Evolutionary conservation across 2,797 vertebrate species (phyloP).

Genomic region (Semaprochilodus insignis): DNA sequence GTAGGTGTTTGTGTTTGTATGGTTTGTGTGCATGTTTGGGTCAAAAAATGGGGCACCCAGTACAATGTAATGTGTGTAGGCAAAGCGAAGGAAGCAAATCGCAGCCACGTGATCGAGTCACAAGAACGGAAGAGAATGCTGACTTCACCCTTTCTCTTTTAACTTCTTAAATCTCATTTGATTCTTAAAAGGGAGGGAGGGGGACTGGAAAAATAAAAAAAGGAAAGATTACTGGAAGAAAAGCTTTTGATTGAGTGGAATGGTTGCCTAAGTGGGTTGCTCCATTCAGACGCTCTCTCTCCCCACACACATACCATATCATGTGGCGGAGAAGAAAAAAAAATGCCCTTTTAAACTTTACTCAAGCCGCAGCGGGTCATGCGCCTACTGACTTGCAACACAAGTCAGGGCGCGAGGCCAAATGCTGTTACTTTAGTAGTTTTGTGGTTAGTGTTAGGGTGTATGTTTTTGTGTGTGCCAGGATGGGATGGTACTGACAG

Average conservation of each 20-base stretch:
- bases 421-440: slow-evolving; percentile 10
- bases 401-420: slow-evolving; percentile 31
- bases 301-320: slow-evolving; percentile 65
- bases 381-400: slow-evolving; percentile 46
- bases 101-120: slow-evolving; percentile 75
- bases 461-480: not conserved
- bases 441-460: slow-evolving; percentile 31
- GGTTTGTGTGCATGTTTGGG: slow-evolving; percentile 56
- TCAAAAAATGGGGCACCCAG: slow-evolving; percentile 58
- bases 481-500: not conserved
- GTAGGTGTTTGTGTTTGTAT: slow-evolving; percentile 53
- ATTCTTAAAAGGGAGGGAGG: slow-evolving; percentile 70
- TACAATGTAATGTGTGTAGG: slow-evolving; percentile 71
- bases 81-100: slow-evolving; percentile 71
- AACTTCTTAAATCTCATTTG: slow-evolving; percentile 77
- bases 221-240: slow-evolving; percentile 77
- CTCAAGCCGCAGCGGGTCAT: slow-evolving; percentile 62
- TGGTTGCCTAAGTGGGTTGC: slow-evolving; percentile 72
- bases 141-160: slow-evolving; percentile 81
- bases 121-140: slow-evolving; percentile 77
- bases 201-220: slow-evolving; percentile 49
- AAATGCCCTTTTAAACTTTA: slow-evolving; percentile 61
- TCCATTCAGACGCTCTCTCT: slow-evolving; percentile 65
- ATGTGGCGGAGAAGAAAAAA: slow-evolving; percentile 61
- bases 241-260: slow-evolving; percentile 71